Conservation (phyloP, 1,140 invertebrate genomes). For the Helicorthomorpha holstii region DNA sequence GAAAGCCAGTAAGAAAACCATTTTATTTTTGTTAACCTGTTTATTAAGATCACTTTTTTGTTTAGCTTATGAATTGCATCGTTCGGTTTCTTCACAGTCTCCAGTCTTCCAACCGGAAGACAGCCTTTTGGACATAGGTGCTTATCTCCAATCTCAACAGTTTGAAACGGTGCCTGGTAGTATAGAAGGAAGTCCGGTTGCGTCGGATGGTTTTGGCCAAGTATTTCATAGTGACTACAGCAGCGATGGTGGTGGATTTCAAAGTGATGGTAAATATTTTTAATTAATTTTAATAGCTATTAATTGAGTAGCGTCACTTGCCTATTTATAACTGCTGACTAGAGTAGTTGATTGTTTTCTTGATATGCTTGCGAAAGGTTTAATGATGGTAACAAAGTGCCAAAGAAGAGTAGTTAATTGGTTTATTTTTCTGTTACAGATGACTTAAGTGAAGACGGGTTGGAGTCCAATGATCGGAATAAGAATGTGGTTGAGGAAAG, state of each 20-base stretch:
- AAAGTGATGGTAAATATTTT: conserved; percentile 16
- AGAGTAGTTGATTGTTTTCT: too few relatives aligned
- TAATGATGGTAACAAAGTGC: too few relatives aligned
- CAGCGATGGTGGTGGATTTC: conserved; percentile 15
- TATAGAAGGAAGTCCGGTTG: background rate
- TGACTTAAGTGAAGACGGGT: conserved; percentile 21
- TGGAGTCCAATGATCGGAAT: conserved; percentile 26
- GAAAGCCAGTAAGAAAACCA: conserved; percentile 44
- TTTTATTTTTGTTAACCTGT: background rate
- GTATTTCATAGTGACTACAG: conserved; percentile 13
- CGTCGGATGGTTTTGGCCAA: background rate
- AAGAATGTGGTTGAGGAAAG: too few relatives aligned
- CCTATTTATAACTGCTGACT: too few relatives aligned
- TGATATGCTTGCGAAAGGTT: too few relatives aligned
- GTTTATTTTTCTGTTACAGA: conserved; percentile 24
- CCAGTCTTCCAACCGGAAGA: conserved; percentile 13
- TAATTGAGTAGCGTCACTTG: too few relatives aligned
- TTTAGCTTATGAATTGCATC: background rate
- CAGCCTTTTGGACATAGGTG: conserved; percentile 18
- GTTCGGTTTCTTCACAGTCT: background rate
- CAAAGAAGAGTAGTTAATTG: too few relatives aligned
- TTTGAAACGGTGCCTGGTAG: conserved; percentile 2
- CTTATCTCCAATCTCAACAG: conserved; percentile 20
- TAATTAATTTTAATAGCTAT: too few relatives aligned
- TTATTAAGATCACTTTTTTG: background rate